Evolutionary conservation across 2,888 invertebrate genomes (phyloP).

Genomic region (Notodonta ziczac): DNA sequence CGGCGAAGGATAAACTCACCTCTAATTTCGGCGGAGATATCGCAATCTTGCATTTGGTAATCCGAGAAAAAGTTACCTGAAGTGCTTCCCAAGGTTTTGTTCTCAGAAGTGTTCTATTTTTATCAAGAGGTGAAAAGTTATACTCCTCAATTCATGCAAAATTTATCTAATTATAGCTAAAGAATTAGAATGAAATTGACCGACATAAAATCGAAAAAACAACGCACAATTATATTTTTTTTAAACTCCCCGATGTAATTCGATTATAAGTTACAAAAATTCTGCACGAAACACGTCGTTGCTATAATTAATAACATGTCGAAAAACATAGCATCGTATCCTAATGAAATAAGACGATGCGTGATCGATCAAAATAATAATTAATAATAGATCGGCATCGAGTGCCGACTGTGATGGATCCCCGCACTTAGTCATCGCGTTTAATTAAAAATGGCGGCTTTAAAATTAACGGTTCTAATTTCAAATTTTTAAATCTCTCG

Average conservation of each 20-base stretch:
- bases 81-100: conserved; percentile 38
- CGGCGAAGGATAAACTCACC: conserved; percentile 78
- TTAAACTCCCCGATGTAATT: background rate
- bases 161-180: no score
- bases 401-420: conserved; percentile 74
- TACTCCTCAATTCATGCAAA: no score
- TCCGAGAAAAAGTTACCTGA: conserved; percentile 69
- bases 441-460: conserved; percentile 79
- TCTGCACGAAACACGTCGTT: conserved; percentile 25
- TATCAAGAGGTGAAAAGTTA: conserved; percentile 6
- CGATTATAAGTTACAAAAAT: conserved; percentile 14
- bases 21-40: conserved; percentile 72
- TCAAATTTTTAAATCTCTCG: conserved; percentile 62
- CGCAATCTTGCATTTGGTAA: conserved; percentile 60
- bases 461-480: conserved; percentile 77
- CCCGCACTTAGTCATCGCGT: conserved; percentile 81
- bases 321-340: conserved; percentile 64
- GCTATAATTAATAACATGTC: conserved; percentile 65
- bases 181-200: conserved; percentile 1
- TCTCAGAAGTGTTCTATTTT: conserved; percentile 24
- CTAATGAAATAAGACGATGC: conserved; percentile 79
- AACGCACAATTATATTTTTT: background rate
- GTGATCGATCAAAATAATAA: conserved; percentile 83
- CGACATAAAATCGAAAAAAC: background rate
- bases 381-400: conserved; percentile 78